phyloP scores from a whole-genome alignment of 30 jellyfish, hydroid and myxozoan species.

The Cassiopea andromeda region DNA sequence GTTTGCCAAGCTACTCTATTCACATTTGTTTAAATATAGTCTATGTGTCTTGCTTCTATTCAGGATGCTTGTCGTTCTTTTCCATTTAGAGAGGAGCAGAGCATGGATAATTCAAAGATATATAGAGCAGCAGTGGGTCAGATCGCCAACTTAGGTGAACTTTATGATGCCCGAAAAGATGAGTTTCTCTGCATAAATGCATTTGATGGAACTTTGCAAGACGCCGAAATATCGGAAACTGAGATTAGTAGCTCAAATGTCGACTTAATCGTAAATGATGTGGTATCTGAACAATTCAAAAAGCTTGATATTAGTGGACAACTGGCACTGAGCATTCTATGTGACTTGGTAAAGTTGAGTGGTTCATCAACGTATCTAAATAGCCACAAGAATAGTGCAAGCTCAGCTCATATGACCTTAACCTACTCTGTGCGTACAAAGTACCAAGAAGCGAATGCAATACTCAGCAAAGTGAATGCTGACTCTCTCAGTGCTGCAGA shows the following conservation, averaged over 20 bases:
- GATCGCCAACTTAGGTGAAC: conserved; percentile 64
- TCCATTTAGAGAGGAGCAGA: no score
- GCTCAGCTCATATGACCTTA: conserved; percentile 44
- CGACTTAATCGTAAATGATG: conserved; percentile 47
- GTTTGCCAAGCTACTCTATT: no score
- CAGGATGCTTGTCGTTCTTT: no score
- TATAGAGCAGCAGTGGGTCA: conserved; percentile 74
- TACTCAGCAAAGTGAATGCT: conserved; percentile 38
- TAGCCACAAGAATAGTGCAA: conserved; percentile 60
- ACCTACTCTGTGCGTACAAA: conserved; percentile 54
- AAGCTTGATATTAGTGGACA: conserved; percentile 63
- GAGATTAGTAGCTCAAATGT: conserved; percentile 51
- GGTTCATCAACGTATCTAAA: conserved; percentile 62
- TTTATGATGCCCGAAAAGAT: conserved; percentile 65
- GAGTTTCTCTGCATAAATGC: conserved; percentile 47
- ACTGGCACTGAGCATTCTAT: conserved; percentile 51
- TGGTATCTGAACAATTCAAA: conserved; percentile 36
- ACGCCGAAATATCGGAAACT: conserved; percentile 60
- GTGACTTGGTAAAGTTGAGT: conserved; percentile 49
- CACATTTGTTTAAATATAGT: no score
- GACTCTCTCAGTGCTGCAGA: conserved; percentile 24
- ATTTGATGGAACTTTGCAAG: conserved; percentile 4
- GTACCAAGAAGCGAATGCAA: conserved; percentile 60
- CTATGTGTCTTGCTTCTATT: no score
- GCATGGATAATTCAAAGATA: conserved; percentile 47